Percentiles rank a stretch among this genome's conserved stretches.
Conservation (phyloP, 2,113 vertebrate species). For the Tursiops truncatus region DNA sequence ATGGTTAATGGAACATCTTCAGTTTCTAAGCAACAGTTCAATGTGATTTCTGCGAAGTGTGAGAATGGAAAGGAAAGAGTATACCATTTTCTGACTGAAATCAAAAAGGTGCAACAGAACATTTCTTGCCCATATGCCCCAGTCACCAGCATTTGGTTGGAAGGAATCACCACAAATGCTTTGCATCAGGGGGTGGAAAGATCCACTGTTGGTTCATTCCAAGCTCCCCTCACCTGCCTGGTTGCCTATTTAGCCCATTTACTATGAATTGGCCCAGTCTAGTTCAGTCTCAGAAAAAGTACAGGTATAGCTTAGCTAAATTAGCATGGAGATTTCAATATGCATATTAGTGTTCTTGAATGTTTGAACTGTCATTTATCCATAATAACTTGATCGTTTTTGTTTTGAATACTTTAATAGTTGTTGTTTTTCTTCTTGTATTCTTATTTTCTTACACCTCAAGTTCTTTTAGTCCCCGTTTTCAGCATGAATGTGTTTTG, state of each 20-base stretch:
- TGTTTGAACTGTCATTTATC: neutral
- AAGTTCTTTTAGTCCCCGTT: neutral
- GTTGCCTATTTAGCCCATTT: neutral
- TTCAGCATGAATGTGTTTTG: neutral
- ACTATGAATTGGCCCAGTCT: neutral
- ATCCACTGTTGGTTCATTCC: neutral
- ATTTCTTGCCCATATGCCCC: neutral
- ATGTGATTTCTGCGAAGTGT: neutral
- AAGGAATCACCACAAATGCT: conserved; percentile 40
- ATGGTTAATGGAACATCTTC: neutral
- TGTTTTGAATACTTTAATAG: neutral
- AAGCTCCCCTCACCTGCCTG: neutral
- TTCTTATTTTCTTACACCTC: neutral
- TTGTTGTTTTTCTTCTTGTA: neutral
- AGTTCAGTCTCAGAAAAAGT: neutral
- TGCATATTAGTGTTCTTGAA: neutral
- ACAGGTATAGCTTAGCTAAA: conserved; percentile 4
- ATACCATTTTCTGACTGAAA: neutral
- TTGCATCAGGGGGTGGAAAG: neutral
- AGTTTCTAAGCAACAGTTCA: neutral
- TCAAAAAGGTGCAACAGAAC: neutral
- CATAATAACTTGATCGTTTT: neutral
- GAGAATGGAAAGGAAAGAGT: conserved; percentile 29
- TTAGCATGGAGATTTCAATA: conserved; percentile 11
- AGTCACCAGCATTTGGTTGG: neutral